Percentiles rank a stretch among this genome's conserved stretches.
These are phyloP conservation scores for human (Homo sapiens) DNA, from an alignment of 2,113 vertebrate species.

Conservation along the genomic window GRCh38 chr7:26646001-26646500, in stretches of 20 bases:
- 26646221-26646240: slow-evolving; percentile 87
- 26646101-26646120: slow-evolving; percentile 82
- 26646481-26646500: slow-evolving; percentile 49
- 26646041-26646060: slow-evolving; percentile 85
- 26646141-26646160: slow-evolving; percentile 82
- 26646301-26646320: slow-evolving; percentile 29
- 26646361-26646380: slow-evolving; percentile 72
- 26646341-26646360: slow-evolving; percentile 69
- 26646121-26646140: slow-evolving; percentile 80
- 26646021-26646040: slow-evolving; percentile 86
- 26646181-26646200: slow-evolving; percentile 84
- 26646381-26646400: slow-evolving; percentile 50
- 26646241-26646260: slow-evolving; percentile 84
- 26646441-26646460: slow-evolving; percentile 48
- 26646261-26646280: slow-evolving; percentile 81
- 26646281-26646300: slow-evolving; percentile 76
- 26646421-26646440: slow-evolving; percentile 44
- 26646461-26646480: slow-evolving; percentile 53
- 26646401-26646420: slow-evolving; percentile 36
- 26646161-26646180: slow-evolving; percentile 83
- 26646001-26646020: slow-evolving; percentile 79
- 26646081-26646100: slow-evolving; percentile 83
- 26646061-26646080: slow-evolving; percentile 81
- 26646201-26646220: slow-evolving; percentile 87
- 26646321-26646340: slow-evolving; percentile 72